These are phyloP conservation scores for Bergia puertoricense DNA, from an alignment of 92 coral and sea anemone species.

Conservation along the genomic window DNA sequence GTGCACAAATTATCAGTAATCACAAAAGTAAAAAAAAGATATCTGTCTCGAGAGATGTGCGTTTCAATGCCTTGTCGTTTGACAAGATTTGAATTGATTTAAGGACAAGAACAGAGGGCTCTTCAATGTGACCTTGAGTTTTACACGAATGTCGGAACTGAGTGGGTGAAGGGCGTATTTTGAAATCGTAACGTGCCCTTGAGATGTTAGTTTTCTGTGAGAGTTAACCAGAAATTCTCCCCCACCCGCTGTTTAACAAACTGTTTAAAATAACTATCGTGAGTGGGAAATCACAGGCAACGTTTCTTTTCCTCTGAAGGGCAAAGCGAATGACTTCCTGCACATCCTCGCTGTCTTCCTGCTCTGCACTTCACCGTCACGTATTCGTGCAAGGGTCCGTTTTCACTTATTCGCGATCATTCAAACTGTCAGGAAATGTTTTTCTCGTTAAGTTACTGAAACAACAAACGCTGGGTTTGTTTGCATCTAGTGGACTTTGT, in stretches of 20 bases:
- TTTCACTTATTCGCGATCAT: neutral
- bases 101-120: neutral
- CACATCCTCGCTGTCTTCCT: slow-evolving; percentile 12
- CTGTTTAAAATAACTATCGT: neutral
- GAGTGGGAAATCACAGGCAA: slow-evolving; percentile 23
- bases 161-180: slow-evolving; percentile 36
- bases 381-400: neutral
- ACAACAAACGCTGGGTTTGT: neutral
- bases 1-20: neutral
- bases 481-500: neutral
- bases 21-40: neutral
- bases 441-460: neutral
- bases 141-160: slow-evolving; percentile 14
- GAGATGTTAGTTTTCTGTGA: neutral
- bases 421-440: neutral
- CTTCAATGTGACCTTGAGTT: neutral
- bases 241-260: neutral
- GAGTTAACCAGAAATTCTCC: neutral
- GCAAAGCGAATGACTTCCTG: slow-evolving; percentile 21
- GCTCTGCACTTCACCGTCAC: slow-evolving; percentile 7
- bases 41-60: neutral
- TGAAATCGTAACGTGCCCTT: neutral
- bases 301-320: neutral
- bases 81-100: neutral
- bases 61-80: neutral